Conservation (phyloP, 2,797 vertebrate species). For the Myotis myotis region DNA sequence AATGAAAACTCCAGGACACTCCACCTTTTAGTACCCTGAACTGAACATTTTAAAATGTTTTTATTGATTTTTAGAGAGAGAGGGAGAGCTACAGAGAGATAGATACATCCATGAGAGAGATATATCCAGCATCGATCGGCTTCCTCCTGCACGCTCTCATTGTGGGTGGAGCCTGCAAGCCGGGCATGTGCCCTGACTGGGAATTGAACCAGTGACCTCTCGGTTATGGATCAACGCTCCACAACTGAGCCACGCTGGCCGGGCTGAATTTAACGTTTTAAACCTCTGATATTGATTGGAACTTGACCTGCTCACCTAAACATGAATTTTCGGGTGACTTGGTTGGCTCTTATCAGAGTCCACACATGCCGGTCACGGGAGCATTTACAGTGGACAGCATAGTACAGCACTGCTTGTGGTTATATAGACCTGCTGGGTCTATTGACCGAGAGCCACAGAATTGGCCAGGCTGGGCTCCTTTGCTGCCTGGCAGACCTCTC, state of each 20-base stretch:
- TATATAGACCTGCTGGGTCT: neutral
- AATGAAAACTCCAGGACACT: neutral
- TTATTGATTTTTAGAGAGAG: too few species aligned
- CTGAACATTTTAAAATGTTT: neutral
- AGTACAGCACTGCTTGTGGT: rapidly evolving
- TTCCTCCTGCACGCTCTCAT: too few species aligned
- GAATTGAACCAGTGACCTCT: too few species aligned
- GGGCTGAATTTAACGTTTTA: neutral
- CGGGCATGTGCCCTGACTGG: too few species aligned
- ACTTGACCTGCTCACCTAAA: neutral
- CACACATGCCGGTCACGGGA: neutral
- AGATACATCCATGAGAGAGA: too few species aligned
- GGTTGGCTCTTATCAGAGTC: neutral
- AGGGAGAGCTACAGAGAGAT: too few species aligned
- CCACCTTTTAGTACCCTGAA: neutral
- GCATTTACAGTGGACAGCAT: neutral
- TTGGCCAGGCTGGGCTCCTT: neutral
- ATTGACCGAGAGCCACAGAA: neutral
- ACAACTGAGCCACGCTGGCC: too few species aligned
- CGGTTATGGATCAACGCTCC: too few species aligned
- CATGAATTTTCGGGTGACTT: neutral
- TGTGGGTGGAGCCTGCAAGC: too few species aligned
- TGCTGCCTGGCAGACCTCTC: neutral
- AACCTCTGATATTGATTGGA: neutral
- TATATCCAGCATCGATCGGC: too few species aligned